Base-by-base conservation (phyloP, 2,888 invertebrate genomes). In the Arrhopalites spinosus region DNA sequence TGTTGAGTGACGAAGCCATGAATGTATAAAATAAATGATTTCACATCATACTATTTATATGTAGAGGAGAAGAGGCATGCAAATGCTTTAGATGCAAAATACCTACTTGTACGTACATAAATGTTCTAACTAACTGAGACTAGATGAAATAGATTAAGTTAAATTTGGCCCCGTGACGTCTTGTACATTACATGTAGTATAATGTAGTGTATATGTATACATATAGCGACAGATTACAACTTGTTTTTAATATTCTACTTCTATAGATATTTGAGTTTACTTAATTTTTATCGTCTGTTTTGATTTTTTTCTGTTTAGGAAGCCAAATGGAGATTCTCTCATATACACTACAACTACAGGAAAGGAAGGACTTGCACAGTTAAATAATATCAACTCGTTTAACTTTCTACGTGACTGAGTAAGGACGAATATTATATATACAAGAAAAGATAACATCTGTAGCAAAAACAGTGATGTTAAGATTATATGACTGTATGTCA, bases 271-370 rank as follows among this genome's bases (percentile, higher is more conserved):
- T n/a, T 23, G 23, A 36, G 43, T 66, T 66, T 66, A 66, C 66
- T 66, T 66, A 43, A 66, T 66, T 66, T 45, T 66, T 66, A 66
- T 66, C 66, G 63, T 43, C 17, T 66, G 36, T 66, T 68, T 68
- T 68, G 47, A 68, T 68, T 68, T 68, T 66, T 66, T 13, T 66
- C n/a, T 66, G 30, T 66, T 36, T 66, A 66, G 66, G 29, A 30
- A 66, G 66, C 66, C 43, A 66, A 66, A 20, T 20, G n/a, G 63
- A 29, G 63, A 63, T 17, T 30, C n/a, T 25, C 27, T 23, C 2
- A 29, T 63, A 15, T 11, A 36, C 36, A 36, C 36, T 36, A 36
- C 3, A 36, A 36, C 36, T 36, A 50, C 11, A 50, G 50, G 50
- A 50, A 11, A 50, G 50, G 50, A 15, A 15, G n/a, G 50, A 50